phyloP scores from a whole-genome alignment of 2,113 vertebrate species.

The Phaethon lepturus region DNA sequence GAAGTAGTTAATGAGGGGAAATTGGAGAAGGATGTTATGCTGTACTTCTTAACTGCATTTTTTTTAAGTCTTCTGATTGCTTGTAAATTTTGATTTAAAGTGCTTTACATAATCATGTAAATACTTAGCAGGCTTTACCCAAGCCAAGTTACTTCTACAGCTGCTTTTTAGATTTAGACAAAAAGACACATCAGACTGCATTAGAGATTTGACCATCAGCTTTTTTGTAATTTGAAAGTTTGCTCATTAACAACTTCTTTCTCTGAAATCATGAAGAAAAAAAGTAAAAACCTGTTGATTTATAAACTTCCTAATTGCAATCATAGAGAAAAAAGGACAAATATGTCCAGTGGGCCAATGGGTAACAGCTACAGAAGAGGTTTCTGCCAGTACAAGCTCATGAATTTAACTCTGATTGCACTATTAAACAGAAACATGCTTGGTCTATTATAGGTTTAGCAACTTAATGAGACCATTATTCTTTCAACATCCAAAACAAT shows the following conservation, averaged over 20 bases:
- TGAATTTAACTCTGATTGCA: background rate
- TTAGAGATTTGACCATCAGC: slow-evolving; percentile 28
- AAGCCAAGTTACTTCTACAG: slow-evolving; percentile 42
- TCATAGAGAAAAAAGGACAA: background rate
- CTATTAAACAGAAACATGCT: background rate
- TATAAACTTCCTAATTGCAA: background rate
- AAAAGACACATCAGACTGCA: background rate
- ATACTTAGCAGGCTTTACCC: slow-evolving; percentile 28
- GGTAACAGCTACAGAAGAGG: background rate
- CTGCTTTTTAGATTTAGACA: slow-evolving; percentile 33
- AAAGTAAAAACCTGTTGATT: background rate
- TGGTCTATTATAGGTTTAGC: background rate
- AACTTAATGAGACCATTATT: background rate
- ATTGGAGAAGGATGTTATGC: slow-evolving; percentile 69
- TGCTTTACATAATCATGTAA: slow-evolving; percentile 60
- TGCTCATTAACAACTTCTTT: background rate
- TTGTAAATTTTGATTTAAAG: slow-evolving; percentile 68
- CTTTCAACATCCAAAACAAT: background rate
- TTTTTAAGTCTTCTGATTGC: slow-evolving; percentile 66
- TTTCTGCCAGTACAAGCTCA: background rate
- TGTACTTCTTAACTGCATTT: slow-evolving; percentile 41
- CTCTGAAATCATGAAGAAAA: background rate
- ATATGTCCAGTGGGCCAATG: background rate
- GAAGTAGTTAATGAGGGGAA: slow-evolving; percentile 24
- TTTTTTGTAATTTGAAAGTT: background rate